Conservation (phyloP, 2,888 invertebrate genomes). For the Hemicrepidius hirtus region DNA sequence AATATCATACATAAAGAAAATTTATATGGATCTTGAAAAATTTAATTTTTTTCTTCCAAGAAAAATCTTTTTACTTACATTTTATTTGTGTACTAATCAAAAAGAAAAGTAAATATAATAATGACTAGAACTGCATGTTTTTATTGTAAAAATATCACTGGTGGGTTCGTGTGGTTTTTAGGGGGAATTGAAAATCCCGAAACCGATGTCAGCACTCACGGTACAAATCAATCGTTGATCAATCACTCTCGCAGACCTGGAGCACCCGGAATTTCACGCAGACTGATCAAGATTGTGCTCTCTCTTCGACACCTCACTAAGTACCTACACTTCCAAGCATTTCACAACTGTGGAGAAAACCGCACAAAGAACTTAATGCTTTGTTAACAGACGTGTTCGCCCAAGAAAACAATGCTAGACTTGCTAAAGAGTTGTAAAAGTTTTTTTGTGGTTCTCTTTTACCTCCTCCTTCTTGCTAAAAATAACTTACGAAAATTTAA, state of each 20-base stretch:
- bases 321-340: slow-evolving; percentile 32
- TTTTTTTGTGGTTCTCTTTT: slow-evolving; percentile 20
- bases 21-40: too few relatives aligned
- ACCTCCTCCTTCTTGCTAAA: slow-evolving; percentile 8
- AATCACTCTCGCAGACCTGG: slow-evolving; percentile 45
- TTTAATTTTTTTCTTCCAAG: too few relatives aligned
- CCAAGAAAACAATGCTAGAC: slow-evolving; percentile 41
- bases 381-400: slow-evolving; percentile 39
- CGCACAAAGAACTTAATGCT: slow-evolving; percentile 43
- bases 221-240: slow-evolving; percentile 50
- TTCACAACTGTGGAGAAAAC: slow-evolving; percentile 38
- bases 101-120: background rate
- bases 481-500: background rate
- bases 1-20: too few relatives aligned
- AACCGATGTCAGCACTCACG: slow-evolving; percentile 29
- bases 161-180: background rate
- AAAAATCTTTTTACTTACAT: background rate
- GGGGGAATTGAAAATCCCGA: slow-evolving; percentile 18
- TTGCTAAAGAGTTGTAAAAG: slow-evolving; percentile 42
- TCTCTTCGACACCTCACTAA: slow-evolving; percentile 34
- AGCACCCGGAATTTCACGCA: slow-evolving; percentile 27
- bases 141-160: slow-evolving; percentile 1
- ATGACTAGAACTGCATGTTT: background rate
- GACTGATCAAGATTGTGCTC: slow-evolving; percentile 35
- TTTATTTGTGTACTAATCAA: background rate